A percentile compares a stretch with the other conserved stretches of the same genome.
These are phyloP conservation scores for Nannobrachium achirus DNA, from an alignment of 2,113 vertebrate species.

Conservation along the genomic window DNA sequence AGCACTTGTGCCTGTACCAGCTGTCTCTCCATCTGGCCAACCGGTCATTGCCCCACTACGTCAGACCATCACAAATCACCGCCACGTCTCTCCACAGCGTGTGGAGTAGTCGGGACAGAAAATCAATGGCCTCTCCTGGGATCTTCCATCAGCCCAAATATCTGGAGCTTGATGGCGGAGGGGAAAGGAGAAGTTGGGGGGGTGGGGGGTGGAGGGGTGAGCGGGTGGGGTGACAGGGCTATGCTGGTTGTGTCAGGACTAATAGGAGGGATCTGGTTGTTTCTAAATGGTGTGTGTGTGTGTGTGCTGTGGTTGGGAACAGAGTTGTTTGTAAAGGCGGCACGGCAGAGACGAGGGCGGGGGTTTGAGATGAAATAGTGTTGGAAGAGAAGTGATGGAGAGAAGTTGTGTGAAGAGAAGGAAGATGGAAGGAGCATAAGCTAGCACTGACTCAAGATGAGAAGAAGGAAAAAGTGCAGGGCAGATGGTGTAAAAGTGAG, in stretches of 20 bases:
- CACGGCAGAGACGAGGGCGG: too few species aligned
- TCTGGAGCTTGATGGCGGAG: constrained; percentile 59
- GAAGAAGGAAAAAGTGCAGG: background rate
- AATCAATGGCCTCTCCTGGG: constrained; percentile 75
- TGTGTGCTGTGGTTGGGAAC: background rate
- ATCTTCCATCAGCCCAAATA: constrained; percentile 71
- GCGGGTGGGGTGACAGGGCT: background rate
- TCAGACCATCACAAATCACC: constrained; percentile 73
- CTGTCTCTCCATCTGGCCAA: constrained; percentile 22
- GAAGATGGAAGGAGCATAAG: too few species aligned
- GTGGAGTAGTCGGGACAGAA: constrained; percentile 55
- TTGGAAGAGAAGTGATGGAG: too few species aligned
- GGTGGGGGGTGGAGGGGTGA: constrained; percentile 22
- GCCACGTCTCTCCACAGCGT: constrained; percentile 55
- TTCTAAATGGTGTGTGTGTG: constrained; percentile 6
- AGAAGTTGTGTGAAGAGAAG: too few species aligned
- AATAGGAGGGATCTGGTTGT: background rate
- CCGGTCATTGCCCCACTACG: constrained; percentile 33
- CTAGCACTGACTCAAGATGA: background rate
- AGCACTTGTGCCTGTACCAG: constrained; percentile 19
- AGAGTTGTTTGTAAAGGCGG: too few species aligned
- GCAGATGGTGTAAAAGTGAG: background rate
- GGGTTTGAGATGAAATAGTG: too few species aligned
- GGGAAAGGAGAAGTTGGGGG: constrained; percentile 5
- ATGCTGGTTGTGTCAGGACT: background rate